phyloP scores from a whole-genome alignment of 2,113 vertebrate species.

The Microcebus ravelobensis region DNA sequence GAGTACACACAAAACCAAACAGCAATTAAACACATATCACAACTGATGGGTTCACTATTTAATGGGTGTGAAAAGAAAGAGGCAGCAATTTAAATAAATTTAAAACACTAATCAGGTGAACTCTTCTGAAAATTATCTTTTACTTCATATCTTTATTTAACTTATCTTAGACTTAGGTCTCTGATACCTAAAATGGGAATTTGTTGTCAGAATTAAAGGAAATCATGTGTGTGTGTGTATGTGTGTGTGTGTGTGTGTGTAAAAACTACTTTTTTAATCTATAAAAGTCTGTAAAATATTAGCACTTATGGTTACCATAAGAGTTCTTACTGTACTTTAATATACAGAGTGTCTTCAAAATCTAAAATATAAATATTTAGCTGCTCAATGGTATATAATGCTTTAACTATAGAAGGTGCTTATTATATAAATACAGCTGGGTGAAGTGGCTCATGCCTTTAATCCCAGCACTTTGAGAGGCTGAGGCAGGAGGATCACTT shows the following conservation, averaged over 20 bases:
- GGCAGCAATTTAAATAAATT: conserved; percentile 16
- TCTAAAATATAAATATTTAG: background rate
- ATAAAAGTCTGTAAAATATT: background rate
- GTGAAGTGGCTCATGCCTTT: too few relatives aligned
- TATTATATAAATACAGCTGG: background rate
- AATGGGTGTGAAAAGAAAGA: conserved; percentile 5
- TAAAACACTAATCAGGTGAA: conserved; percentile 10
- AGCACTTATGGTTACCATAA: background rate
- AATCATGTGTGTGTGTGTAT: background rate
- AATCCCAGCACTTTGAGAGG: background rate
- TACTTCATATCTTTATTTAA: background rate
- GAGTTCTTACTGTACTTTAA: background rate
- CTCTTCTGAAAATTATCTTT: background rate
- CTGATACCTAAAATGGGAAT: background rate
- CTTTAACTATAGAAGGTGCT: background rate
- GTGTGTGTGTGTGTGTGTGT: too few relatives aligned
- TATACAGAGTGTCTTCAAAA: background rate
- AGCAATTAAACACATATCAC: conserved; percentile 49
- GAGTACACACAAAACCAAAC: conserved; percentile 45
- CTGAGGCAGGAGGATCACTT: background rate
- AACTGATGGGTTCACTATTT: background rate
- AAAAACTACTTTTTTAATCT: background rate
- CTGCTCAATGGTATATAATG: background rate
- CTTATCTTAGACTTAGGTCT: background rate
- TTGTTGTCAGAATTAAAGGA: background rate